Conservation (phyloP, 2,888 invertebrate genomes). For the Myopa tessellatipennis region DNA sequence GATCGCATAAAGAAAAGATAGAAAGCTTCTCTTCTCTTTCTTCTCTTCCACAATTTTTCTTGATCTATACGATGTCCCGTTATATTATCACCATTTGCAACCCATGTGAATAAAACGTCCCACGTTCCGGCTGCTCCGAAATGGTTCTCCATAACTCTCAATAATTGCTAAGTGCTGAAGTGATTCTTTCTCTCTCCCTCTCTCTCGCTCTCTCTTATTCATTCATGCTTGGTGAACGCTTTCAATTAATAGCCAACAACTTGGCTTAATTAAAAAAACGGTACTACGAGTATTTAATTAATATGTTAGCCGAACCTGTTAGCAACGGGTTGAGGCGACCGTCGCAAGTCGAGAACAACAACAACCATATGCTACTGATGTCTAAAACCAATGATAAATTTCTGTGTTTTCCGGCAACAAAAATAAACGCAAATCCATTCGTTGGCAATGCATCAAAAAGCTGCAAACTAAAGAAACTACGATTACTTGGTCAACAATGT, state of each 20-base stretch:
- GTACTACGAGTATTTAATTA: conserved; percentile 20
- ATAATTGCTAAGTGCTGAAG: too few relatives aligned
- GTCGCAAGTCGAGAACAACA: neutral
- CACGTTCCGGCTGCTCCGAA: too few relatives aligned
- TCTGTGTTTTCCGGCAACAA: conserved; percentile 23
- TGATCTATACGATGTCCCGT: too few relatives aligned
- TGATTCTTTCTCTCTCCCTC: too few relatives aligned
- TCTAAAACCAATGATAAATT: conserved; percentile 31
- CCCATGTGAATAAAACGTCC: too few relatives aligned
- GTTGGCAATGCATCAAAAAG: conserved; percentile 15
- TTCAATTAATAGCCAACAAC: neutral
- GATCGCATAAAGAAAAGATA: too few relatives aligned
- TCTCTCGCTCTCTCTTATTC: too few relatives aligned
- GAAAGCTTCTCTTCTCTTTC: too few relatives aligned
- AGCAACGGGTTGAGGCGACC: neutral
- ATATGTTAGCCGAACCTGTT: conserved; percentile 18
- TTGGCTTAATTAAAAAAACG: conserved; percentile 24
- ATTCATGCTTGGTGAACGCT: too few relatives aligned
- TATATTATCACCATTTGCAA: too few relatives aligned
- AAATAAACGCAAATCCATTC: conserved; percentile 22
- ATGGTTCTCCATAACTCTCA: too few relatives aligned
- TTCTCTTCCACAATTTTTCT: too few relatives aligned
- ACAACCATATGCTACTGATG: conserved; percentile 7
- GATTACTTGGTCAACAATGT: neutral
- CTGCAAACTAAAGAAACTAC: neutral